Percentiles rank a stretch among this genome's conserved stretches.
Evolutionary conservation across 2,113 vertebrate species (phyloP).

Genomic region (Xerus inauris): DNA sequence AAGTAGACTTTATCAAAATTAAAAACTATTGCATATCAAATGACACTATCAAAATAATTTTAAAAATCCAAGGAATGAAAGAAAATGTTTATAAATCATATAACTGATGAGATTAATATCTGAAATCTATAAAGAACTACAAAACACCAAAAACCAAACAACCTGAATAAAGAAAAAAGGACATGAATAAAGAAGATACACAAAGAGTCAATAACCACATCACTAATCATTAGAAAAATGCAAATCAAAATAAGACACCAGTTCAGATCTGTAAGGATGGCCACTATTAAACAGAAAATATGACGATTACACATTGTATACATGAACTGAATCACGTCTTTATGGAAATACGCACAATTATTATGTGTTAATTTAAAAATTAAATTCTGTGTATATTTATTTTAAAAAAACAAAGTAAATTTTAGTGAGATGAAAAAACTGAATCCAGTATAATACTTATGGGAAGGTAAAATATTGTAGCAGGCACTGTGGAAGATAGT

Average conservation of each 20-base stretch:
- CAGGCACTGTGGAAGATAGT: not conserved
- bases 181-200: no score
- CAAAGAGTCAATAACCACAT: not conserved
- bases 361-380: not conserved
- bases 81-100: not conserved
- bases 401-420: not conserved
- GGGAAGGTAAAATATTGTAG: not conserved
- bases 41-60: not conserved
- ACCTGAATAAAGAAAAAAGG: no score
- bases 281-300: not conserved
- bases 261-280: not conserved
- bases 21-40: not conserved
- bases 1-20: not conserved
- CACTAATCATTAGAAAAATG: not conserved
- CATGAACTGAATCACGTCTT: not conserved
- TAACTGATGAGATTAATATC: not conserved
- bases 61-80: not conserved
- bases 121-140: not conserved
- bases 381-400: no score
- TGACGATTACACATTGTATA: not conserved
- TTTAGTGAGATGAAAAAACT: not conserved
- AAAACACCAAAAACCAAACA: not conserved
- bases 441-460: not conserved
- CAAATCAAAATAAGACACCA: not conserved
- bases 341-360: not conserved